Conservation (phyloP, 2,888 invertebrate genomes). For the Empis stercorea region DNA sequence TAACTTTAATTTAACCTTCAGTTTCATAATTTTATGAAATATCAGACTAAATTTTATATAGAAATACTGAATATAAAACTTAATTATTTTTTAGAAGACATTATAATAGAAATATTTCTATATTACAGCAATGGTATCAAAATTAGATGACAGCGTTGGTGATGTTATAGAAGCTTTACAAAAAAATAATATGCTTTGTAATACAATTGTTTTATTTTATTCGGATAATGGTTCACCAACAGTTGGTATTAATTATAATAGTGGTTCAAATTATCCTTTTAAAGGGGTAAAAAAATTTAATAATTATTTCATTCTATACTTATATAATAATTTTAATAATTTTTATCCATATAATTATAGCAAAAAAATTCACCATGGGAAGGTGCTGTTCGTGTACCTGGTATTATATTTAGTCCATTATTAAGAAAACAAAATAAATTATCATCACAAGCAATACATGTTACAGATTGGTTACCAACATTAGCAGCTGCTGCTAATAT, state of each 20-base stretch:
- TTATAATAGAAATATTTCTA: too few species aligned
- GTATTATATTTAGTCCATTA: slow-evolving; percentile 59
- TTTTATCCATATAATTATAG: slow-evolving; percentile 25
- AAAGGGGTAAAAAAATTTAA: slow-evolving; percentile 48
- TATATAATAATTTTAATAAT: background rate
- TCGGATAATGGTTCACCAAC: slow-evolving; percentile 83
- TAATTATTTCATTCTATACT: background rate
- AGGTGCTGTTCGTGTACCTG: slow-evolving; percentile 67
- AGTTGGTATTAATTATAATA: slow-evolving; percentile 53
- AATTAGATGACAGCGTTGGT: slow-evolving; percentile 74
- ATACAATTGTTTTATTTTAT: slow-evolving; percentile 73
- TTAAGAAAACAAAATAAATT: slow-evolving; percentile 41
- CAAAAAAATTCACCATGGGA: slow-evolving; percentile 73
- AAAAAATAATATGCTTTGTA: slow-evolving; percentile 53
- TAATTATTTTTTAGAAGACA: too few species aligned
- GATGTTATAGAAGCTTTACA: slow-evolving; percentile 55
- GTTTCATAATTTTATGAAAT: too few species aligned
- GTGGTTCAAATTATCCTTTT: slow-evolving; percentile 65
- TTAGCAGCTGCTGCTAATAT: slow-evolving; percentile 34
- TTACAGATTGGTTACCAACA: slow-evolving; percentile 76
- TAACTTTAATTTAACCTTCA: too few species aligned
- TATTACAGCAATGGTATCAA: slow-evolving; percentile 65
- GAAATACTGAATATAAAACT: too few species aligned
- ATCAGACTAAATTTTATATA: too few species aligned
- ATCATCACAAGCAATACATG: slow-evolving; percentile 55